A percentile compares a stretch with the other conserved stretches of the same genome.
Evolutionary conservation across 2,113 vertebrate genomes (phyloP).

Genomic region (human (Homo sapiens)): GRCh38 chr3:74164501-74165000

Average conservation of each 20-base stretch:
- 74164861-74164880: background rate
- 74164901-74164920: slow-evolving; percentile 29
- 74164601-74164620: background rate
- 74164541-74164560: background rate
- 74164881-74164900: background rate
- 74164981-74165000: slow-evolving; percentile 40
- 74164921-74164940: background rate
- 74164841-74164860: background rate
- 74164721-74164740: background rate
- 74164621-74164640: background rate
- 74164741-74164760: background rate
- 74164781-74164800: background rate
- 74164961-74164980: background rate
- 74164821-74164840: background rate
- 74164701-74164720: background rate
- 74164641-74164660: background rate
- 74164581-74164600: background rate
- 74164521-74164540: background rate
- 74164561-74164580: background rate
- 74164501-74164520: background rate
- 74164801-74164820: background rate
- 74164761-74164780: background rate
- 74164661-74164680: background rate
- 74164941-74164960: slow-evolving; percentile 10
- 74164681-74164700: background rate